Evolutionary conservation across 2,888 invertebrate species (phyloP).

Genomic region (Plebejus argus): DNA sequence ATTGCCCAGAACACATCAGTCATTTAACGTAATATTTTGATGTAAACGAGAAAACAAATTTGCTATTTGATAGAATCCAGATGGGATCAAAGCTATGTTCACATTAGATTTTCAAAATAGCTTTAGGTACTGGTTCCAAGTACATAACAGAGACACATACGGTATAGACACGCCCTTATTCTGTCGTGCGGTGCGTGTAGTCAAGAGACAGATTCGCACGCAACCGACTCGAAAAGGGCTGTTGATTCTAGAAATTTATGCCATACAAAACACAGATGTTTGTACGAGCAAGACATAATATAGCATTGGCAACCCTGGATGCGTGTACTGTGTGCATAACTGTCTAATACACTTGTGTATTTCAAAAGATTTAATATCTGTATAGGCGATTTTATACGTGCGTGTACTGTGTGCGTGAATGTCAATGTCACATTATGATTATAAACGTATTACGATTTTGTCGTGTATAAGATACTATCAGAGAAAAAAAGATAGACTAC

Average conservation of each 20-base stretch:
- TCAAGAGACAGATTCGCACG: conserved; percentile 6
- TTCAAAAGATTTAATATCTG: neutral
- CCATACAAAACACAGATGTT: neutral
- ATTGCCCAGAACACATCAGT: too few species aligned
- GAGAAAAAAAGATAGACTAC: too few species aligned
- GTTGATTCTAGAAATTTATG: neutral
- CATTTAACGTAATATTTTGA: too few species aligned
- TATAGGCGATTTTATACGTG: neutral
- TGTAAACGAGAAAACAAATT: neutral
- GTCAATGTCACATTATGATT: neutral
- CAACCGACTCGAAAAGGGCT: conserved; percentile 3
- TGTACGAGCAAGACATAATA: neutral
- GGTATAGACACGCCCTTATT: conserved; percentile 3
- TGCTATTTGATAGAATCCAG: neutral
- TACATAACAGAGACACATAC: neutral
- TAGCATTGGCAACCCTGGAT: neutral
- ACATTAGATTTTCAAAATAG: neutral
- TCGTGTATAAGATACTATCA: neutral
- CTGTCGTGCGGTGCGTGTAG: neutral
- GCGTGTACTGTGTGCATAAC: conserved; percentile 13
- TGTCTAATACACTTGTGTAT: conserved; percentile 1
- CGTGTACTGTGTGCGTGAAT: neutral
- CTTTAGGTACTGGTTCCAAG: neutral
- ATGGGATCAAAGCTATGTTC: neutral
- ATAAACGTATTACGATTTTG: neutral